phyloP scores from a whole-genome alignment of 2,113 vertebrate species.

The Globicephala melas region DNA sequence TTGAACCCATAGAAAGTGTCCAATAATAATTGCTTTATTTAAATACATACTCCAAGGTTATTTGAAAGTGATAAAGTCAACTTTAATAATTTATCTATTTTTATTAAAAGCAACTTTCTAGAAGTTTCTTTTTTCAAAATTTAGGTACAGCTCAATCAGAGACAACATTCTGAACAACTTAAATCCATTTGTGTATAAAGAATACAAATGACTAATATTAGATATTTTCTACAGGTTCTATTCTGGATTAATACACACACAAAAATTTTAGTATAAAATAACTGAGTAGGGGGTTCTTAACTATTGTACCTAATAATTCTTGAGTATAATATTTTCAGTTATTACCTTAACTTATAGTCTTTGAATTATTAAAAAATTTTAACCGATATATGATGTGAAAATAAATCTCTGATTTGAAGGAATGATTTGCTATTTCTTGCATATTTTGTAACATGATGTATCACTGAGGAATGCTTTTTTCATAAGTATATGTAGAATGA shows the following conservation, averaged over 20 bases:
- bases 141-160: neutral
- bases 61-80: neutral
- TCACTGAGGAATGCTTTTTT: neutral
- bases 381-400: slow-evolving; percentile 3
- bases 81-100: slow-evolving; percentile 8
- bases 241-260: neutral
- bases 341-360: neutral
- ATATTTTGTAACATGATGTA: neutral
- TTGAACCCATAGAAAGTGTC: neutral
- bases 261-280: neutral
- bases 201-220: neutral
- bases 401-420: slow-evolving; percentile 66
- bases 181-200: neutral
- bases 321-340: neutral
- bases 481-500: neutral
- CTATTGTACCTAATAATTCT: neutral
- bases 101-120: neutral
- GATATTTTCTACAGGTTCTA: neutral
- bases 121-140: neutral
- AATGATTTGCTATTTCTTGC: slow-evolving; percentile 11
- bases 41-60: neutral
- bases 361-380: neutral
- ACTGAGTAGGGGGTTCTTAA: neutral
- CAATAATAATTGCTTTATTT: neutral
- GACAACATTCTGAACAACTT: neutral